These are phyloP conservation scores for Epinephelus lanceolatus DNA, from an alignment of 2,113 vertebrate species.

Conservation along the genomic window DNA sequence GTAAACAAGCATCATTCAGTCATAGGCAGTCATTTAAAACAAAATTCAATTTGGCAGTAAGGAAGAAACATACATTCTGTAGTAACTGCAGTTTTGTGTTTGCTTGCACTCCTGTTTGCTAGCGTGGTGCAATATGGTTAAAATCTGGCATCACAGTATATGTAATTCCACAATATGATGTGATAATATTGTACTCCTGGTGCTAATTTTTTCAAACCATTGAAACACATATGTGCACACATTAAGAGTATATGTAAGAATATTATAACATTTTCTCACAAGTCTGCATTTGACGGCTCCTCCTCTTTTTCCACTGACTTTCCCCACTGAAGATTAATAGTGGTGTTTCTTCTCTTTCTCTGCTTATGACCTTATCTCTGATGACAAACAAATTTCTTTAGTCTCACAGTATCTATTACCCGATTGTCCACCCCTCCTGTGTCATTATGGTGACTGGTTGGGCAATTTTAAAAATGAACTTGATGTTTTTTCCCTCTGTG, in stretches of 20 bases:
- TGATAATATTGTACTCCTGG: neutral
- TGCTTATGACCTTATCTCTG: neutral
- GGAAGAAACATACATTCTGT: neutral
- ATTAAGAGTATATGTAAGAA: neutral
- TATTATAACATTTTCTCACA: neutral
- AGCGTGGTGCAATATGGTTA: neutral
- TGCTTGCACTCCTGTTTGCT: neutral
- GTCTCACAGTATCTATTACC: neutral
- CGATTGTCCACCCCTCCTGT: neutral
- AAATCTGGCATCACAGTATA: neutral
- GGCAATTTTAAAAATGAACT: neutral
- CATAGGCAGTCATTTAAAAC: neutral
- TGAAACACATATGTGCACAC: neutral
- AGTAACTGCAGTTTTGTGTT: neutral
- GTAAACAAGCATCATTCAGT: constrained; percentile 82
- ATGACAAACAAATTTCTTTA: neutral
- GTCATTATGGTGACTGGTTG: neutral
- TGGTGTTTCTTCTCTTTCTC: too few species aligned
- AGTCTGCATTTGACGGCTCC: neutral
- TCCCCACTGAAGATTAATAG: too few species aligned
- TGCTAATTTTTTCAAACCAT: neutral
- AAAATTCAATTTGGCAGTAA: neutral
- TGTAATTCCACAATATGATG: too few species aligned
- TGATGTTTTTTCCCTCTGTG: neutral
- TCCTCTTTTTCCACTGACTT: neutral